Evolutionary conservation across 2,113 vertebrate species (phyloP).

Genomic region (Peucedramus taeniatus): DNA sequence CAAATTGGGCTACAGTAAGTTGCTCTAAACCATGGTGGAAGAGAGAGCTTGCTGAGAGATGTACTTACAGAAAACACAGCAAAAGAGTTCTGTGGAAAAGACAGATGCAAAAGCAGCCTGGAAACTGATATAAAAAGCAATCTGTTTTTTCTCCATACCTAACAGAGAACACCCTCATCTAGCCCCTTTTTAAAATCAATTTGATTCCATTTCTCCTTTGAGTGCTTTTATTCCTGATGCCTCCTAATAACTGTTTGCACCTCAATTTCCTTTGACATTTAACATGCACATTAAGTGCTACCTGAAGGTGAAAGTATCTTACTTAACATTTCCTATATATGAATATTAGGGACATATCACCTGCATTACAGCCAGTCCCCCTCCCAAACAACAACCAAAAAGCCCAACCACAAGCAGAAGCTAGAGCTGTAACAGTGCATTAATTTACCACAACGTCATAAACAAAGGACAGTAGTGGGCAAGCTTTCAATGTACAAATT

Average conservation of each 20-base stretch:
- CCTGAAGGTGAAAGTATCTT: background rate
- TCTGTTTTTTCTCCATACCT: background rate
- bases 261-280: background rate
- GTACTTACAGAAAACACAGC: background rate
- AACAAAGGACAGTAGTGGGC: constrained; percentile 47
- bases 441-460: background rate
- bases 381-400: background rate
- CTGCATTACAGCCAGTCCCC: background rate
- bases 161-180: background rate
- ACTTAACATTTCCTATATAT: background rate
- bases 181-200: background rate
- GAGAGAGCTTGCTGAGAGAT: background rate
- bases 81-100: background rate
- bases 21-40: background rate
- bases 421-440: background rate
- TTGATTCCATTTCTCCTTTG: background rate
- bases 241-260: background rate
- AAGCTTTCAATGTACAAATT: constrained; percentile 27
- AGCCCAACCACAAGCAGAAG: background rate
- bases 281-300: background rate
- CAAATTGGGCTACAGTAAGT: background rate
- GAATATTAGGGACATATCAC: background rate
- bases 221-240: background rate
- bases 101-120: background rate
- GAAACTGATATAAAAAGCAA: background rate